Conservation (phyloP, 1,140 invertebrate genomes). For the Dreissena polymorpha region DNA sequence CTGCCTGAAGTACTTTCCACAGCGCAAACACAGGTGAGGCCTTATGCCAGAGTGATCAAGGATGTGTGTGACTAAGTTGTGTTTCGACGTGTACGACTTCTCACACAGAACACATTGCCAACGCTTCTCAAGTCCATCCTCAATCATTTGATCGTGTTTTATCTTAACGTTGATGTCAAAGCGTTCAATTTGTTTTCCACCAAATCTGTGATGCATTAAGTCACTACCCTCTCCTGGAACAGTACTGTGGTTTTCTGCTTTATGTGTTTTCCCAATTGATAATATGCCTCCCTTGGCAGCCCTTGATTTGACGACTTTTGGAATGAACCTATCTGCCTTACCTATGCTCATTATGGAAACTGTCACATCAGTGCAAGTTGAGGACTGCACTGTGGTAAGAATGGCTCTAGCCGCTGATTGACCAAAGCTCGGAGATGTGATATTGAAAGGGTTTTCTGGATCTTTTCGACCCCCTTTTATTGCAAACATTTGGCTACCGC, state of each 20-base stretch:
- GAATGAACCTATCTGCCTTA: conserved; percentile 33
- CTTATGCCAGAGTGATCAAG: conserved; percentile 77
- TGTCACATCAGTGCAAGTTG: conserved; percentile 71
- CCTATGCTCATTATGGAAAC: conserved; percentile 71
- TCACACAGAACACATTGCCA: conserved; percentile 76
- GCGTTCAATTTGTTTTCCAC: conserved; percentile 46
- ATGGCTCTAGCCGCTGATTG: conserved; percentile 70
- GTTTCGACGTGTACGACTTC: conserved; percentile 78
- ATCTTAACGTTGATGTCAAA: conserved; percentile 73
- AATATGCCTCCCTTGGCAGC: conserved; percentile 38
- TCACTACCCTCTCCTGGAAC: too few species aligned
- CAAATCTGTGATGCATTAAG: too few species aligned
- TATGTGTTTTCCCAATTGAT: too few species aligned
- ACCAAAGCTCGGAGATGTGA: conserved; percentile 71
- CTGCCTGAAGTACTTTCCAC: conserved; percentile 79
- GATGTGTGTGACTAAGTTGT: conserved; percentile 78
- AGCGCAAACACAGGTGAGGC: conserved; percentile 76
- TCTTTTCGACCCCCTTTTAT: conserved; percentile 48
- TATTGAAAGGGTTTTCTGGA: conserved; percentile 61
- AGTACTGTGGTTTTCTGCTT: too few species aligned
- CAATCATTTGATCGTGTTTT: conserved; percentile 71
- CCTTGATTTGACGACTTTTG: conserved; percentile 38
- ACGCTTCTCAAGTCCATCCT: conserved; percentile 71
- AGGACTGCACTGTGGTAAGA: conserved; percentile 69
- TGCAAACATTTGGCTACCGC: neutral